Percentiles rank a stretch among this genome's conserved stretches.
Conservation (phyloP, 2,113 vertebrate genomes). For the Engraulis encrasicolus region DNA sequence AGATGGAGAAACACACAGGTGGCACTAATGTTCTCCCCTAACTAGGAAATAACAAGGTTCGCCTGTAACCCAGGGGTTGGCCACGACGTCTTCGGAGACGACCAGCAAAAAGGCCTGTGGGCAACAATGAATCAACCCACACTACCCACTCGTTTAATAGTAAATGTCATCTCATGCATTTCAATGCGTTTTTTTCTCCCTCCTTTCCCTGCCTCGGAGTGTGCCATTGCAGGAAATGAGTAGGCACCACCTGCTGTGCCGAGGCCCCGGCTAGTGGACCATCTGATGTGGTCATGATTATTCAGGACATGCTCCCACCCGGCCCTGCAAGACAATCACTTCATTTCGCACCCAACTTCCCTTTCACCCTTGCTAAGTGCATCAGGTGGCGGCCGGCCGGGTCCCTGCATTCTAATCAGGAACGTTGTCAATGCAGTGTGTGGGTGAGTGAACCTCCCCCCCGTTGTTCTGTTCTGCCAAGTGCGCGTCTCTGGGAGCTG, state of each 20-base stretch:
- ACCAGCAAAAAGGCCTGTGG: not conserved
- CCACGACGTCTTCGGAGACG: not conserved
- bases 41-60: not conserved
- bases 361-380: not conserved
- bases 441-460: not conserved
- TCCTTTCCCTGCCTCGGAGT: too few species aligned
- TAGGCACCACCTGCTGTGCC: not conserved
- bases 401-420: not conserved
- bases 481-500: not conserved
- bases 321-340: not conserved
- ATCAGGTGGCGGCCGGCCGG: not conserved
- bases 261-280: not conserved
- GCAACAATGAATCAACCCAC: not conserved
- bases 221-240: constrained; percentile 2
- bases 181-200: not conserved
- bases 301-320: not conserved
- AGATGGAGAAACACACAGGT: not conserved
- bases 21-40: not conserved
- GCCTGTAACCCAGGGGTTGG: not conserved
- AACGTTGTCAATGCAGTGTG: not conserved
- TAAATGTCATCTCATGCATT: not conserved
- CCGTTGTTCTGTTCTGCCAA: not conserved
- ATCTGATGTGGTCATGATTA: not conserved
- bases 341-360: not conserved
- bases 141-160: not conserved